Evolutionary conservation across 2,888 invertebrate species (phyloP), one percentile per base, ranked within the genome.

Genomic region (Tetranychus truncatus): DNA sequence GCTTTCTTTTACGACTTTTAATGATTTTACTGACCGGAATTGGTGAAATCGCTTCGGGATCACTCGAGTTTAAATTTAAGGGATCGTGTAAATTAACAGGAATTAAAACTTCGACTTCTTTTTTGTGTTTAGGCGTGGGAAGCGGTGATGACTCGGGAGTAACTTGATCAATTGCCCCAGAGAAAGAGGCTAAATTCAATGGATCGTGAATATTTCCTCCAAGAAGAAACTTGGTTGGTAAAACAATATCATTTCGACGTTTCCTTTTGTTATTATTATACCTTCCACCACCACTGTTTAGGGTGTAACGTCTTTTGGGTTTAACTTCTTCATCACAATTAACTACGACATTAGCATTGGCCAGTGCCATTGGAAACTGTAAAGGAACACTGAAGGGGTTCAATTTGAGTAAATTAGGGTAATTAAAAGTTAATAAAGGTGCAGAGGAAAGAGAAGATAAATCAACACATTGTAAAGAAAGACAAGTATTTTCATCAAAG

Each of bases 201-300:
- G 95, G 96, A 85, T 96, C 96, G 79, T 90, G 90, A 79, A 95
- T 95, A 83, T 93, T 95, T 9, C 95, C 96, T 71, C 95, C 96
- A 1, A 95, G 86, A 6, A 93, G 84, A 84, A 96, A 95, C 83
- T 94, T 94, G 0, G 92, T 92, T 34, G 34, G 34, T 34, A 34
- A 34, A 34, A 34, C 34, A 0, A 95, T 34, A 18, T 71, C 24
- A 71, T 18, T 34, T 15, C 34, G 34, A 71, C 34, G 66, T 24
- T 71, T 71, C 34, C 34, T 71, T 71, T 34, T 34, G 71, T 71
- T 71, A 34, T 71, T 71, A 21, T 20, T 66, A 66, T 66, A 66
- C 20, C 66, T 66, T 20, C 66, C 66, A 66, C 66, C 20, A 20
- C 20, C 18, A 34, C 34, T 34, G 20, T 66, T 18, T 20, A 20